These are phyloP conservation scores for Epiblema foenella DNA, from an alignment of 2,888 invertebrate genomes.

Conservation along the genomic window DNA sequence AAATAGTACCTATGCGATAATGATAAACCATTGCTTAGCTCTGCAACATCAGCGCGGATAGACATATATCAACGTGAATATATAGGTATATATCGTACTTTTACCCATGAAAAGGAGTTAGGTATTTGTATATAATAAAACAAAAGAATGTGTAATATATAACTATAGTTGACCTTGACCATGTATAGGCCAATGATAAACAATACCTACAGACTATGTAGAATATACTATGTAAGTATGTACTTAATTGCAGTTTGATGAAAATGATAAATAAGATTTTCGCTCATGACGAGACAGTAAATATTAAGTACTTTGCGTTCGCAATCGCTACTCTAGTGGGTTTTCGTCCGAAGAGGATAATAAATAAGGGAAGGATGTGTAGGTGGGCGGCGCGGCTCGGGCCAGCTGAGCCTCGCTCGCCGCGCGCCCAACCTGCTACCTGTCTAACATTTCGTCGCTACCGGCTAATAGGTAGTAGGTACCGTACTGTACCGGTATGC, in stretches of 20 bases:
- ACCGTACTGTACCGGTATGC: constrained; percentile 4
- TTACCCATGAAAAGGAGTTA: no score
- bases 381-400: constrained; percentile 3
- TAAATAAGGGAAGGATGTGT: constrained; percentile 24
- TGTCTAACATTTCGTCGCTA: constrained; percentile 15
- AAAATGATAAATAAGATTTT: not conserved
- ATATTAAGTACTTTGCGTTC: constrained; percentile 9
- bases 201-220: no score
- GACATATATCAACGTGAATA: no score
- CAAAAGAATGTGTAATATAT: no score
- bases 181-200: no score
- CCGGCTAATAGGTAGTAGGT: not conserved
- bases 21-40: no score
- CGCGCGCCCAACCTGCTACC: not conserved
- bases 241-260: no score
- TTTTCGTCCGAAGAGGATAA: constrained; percentile 18
- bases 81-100: no score
- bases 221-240: no score
- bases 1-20: not conserved
- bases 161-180: no score
- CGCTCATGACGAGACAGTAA: not conserved
- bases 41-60: no score
- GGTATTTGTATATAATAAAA: no score
- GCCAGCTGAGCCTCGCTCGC: constrained; percentile 28
- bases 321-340: not conserved